These are phyloP conservation scores for Bos javanicus DNA, from an alignment of 2,113 vertebrate species.

Conservation along the genomic window DNA sequence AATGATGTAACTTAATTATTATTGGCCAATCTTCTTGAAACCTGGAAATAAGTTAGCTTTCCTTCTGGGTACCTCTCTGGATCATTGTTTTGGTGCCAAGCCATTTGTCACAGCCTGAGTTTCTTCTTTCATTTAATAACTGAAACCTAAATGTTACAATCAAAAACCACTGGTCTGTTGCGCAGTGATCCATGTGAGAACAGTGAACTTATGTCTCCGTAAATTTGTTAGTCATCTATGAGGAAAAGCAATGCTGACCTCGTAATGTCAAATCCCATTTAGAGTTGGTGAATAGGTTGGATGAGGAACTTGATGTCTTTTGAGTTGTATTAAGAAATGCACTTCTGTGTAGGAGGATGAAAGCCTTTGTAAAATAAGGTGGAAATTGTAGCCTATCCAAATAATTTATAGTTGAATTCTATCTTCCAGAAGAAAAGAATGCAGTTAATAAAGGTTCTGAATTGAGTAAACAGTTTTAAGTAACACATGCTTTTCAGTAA, in stretches of 20 bases:
- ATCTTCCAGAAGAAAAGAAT: conserved; percentile 71
- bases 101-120: conserved; percentile 77
- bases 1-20: conserved; percentile 49
- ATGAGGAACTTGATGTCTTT: conserved; percentile 76
- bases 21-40: conserved; percentile 59
- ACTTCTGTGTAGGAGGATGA: conserved; percentile 66
- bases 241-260: conserved; percentile 80
- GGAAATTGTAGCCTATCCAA: conserved; percentile 73
- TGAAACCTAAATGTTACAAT: conserved; percentile 78
- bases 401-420: conserved; percentile 76
- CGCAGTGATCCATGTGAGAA: conserved; percentile 79
- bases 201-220: conserved; percentile 77
- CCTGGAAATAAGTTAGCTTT: conserved; percentile 53
- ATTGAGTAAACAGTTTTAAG: conserved; percentile 70
- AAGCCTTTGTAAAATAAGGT: conserved; percentile 75
- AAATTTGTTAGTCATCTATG: conserved; percentile 82
- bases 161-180: conserved; percentile 72
- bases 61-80: conserved; percentile 52
- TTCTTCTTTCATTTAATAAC: conserved; percentile 75
- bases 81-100: conserved; percentile 70
- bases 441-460: conserved; percentile 73
- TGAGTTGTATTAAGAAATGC: conserved; percentile 76
- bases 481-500: conserved; percentile 21
- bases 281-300: conserved; percentile 71
- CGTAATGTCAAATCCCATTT: conserved; percentile 82